A percentile compares a stretch with the other conserved stretches of the same genome.
Conservation (phyloP, 2,888 invertebrate genomes). For the Orchesellides sinensis region DNA sequence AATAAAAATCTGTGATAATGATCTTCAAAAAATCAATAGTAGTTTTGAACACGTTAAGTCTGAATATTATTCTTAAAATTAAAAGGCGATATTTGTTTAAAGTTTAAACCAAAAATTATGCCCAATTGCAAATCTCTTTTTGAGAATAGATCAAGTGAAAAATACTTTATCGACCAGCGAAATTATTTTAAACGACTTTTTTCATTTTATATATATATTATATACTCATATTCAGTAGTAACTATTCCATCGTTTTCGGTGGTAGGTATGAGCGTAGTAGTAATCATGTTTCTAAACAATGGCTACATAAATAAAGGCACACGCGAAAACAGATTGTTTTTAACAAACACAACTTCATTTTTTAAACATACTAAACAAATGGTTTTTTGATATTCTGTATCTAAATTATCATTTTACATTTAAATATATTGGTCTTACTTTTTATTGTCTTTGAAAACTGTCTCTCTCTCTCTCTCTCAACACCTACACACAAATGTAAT, state of each 20-base stretch:
- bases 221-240: not conserved
- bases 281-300: not conserved
- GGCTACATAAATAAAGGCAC: constrained; percentile 13
- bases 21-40: too few species aligned
- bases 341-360: too few species aligned
- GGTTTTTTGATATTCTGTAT: not conserved
- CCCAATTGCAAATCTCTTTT: not conserved
- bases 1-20: too few species aligned
- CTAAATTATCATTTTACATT: not conserved
- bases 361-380: too few species aligned
- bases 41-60: too few species aligned
- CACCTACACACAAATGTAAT: too few species aligned
- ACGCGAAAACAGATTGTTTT: too few species aligned
- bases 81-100: too few species aligned
- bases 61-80: too few species aligned
- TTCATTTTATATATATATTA: not conserved
- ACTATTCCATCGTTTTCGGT: too few species aligned
- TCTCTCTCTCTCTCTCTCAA: too few species aligned
- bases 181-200: not conserved
- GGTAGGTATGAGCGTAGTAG: not conserved
- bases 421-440: not conserved
- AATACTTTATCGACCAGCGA: constrained; percentile 18
- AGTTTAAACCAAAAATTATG: too few species aligned
- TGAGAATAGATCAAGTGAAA: not conserved
- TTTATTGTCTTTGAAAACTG: not conserved